Percentiles rank a stretch among this genome's conserved stretches.
phyloP scores from a whole-genome alignment of 2,888 invertebrate species.

The Troilus luridus region DNA sequence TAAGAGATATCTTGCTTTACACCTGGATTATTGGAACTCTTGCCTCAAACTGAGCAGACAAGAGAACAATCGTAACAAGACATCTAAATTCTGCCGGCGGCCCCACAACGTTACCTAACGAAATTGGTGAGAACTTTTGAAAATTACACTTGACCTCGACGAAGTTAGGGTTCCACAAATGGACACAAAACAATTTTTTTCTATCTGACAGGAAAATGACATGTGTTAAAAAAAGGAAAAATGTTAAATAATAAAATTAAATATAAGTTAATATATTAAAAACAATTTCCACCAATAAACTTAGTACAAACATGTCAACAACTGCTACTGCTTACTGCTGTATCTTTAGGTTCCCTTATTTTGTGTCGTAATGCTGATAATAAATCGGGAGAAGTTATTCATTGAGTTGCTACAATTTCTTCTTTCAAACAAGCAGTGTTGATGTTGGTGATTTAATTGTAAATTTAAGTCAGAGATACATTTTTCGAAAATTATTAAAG shows the following conservation, averaged over 20 bases:
- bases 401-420: too few relatives aligned
- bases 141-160: background rate
- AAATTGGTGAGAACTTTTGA: background rate
- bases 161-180: background rate
- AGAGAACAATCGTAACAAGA: background rate
- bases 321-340: too few relatives aligned
- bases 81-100: background rate
- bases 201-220: background rate
- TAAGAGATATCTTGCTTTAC: too few relatives aligned
- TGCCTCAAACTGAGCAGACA: background rate
- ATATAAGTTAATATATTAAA: background rate
- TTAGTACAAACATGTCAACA: too few relatives aligned
- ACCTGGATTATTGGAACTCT: background rate
- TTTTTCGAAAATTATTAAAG: too few relatives aligned
- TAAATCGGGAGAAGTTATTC: too few relatives aligned
- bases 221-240: background rate
- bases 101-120: background rate
- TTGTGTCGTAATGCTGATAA: too few relatives aligned
- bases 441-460: too few relatives aligned
- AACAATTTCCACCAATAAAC: too few relatives aligned
- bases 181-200: background rate
- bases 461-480: too few relatives aligned
- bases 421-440: too few relatives aligned
- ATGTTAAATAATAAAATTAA: background rate
- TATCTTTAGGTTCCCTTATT: too few relatives aligned